These are phyloP conservation scores for Hemicrepidius hirtus DNA, from an alignment of 2,888 invertebrate genomes.

Conservation along the genomic window DNA sequence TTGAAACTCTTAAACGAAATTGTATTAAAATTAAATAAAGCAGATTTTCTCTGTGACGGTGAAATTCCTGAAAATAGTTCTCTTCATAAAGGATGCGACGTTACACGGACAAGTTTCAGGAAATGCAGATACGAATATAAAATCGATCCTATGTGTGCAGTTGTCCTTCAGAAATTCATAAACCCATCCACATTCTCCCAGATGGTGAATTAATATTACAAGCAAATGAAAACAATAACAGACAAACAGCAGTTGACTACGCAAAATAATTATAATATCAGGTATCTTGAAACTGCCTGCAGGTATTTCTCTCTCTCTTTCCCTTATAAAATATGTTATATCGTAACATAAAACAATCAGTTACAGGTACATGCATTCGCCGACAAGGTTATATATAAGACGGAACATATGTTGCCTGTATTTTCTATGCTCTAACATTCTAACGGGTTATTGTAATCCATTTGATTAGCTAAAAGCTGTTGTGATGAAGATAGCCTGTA, in stretches of 20 bases:
- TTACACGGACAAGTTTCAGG: too few relatives aligned
- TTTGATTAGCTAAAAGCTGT: conserved; percentile 2
- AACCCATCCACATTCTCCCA: not conserved
- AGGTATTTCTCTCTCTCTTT: not conserved
- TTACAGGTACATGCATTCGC: not conserved
- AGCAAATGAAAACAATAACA: conserved; percentile 8
- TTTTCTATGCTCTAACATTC: not conserved
- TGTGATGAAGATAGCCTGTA: too few relatives aligned
- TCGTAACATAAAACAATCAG: conserved; percentile 1
- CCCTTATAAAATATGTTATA: not conserved
- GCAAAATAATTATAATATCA: conserved; percentile 14
- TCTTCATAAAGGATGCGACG: too few relatives aligned
- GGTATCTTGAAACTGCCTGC: not conserved
- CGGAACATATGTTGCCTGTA: conserved; percentile 6
- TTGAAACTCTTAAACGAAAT: too few relatives aligned
- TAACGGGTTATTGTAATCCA: conserved; percentile 13
- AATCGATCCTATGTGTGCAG: not conserved
- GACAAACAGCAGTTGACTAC: not conserved
- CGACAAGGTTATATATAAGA: conserved; percentile 3
- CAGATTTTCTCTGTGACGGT: too few relatives aligned
- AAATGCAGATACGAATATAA: too few relatives aligned
- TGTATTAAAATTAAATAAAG: too few relatives aligned
- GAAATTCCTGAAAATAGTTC: too few relatives aligned
- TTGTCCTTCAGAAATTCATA: conserved; percentile 13
- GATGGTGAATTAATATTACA: conserved; percentile 1